phyloP scores from a whole-genome alignment of 2,797 vertebrate genomes.

The Trachops cirrhosus region DNA sequence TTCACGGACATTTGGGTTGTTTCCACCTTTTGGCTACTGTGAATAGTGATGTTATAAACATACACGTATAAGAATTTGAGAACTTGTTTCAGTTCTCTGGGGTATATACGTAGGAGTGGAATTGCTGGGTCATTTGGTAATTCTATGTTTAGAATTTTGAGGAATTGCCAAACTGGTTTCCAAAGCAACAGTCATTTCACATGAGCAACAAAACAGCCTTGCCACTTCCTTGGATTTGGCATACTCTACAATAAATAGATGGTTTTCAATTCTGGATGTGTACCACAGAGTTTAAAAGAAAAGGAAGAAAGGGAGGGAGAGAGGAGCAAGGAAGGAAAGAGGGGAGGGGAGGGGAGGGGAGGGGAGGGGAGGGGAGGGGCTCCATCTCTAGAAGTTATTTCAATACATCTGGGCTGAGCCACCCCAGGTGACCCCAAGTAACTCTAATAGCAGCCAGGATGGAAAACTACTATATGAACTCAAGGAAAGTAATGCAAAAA shows the following conservation, averaged over 20 bases:
- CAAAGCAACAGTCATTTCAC: constrained; percentile 21
- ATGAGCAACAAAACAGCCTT: constrained; percentile 81
- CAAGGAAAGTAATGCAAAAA: constrained; percentile 89
- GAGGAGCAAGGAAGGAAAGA: too few species aligned
- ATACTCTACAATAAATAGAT: constrained; percentile 91
- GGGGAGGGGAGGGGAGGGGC: too few species aligned
- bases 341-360: too few species aligned
- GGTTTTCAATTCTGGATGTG: constrained; percentile 34
- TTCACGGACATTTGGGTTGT: not conserved
- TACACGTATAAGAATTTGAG: not conserved
- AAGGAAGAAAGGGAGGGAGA: too few species aligned
- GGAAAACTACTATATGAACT: constrained; percentile 73
- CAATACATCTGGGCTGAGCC: constrained; percentile 68
- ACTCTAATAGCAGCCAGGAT: not conserved
- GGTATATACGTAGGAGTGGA: not conserved
- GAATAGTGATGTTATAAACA: not conserved
- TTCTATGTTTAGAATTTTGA: not conserved
- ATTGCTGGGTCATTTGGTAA: not conserved
- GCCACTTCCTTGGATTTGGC: constrained; percentile 93
- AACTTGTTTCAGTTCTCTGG: not conserved
- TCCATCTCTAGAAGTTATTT: constrained; percentile 14
- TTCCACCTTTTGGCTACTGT: not conserved
- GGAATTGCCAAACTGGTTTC: not conserved
- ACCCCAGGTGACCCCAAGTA: not conserved
- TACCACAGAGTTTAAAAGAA: not conserved